Percentiles rank a stretch among this genome's conserved stretches.
Evolutionary conservation across 2,797 vertebrate genomes (phyloP).

Genomic region (Schizothorax lantsangensis): DNA sequence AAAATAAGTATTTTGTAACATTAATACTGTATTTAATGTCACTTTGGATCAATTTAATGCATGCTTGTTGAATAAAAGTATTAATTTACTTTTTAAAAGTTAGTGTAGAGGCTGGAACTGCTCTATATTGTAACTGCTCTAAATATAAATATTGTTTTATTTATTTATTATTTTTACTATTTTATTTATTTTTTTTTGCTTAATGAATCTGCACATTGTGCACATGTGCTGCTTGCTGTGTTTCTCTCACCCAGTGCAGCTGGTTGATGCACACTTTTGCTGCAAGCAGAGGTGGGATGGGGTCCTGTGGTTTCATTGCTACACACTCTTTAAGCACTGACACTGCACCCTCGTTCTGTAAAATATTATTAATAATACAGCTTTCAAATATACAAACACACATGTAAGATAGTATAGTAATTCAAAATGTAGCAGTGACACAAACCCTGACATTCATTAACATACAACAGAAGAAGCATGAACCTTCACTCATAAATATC

Average conservation of each 20-base stretch:
- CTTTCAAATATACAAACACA: slow-evolving; percentile 34
- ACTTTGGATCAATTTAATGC: background rate
- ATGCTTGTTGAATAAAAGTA: background rate
- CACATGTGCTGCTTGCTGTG: slow-evolving; percentile 20
- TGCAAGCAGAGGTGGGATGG: slow-evolving; percentile 89
- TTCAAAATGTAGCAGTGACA: background rate
- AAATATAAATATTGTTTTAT: too few species aligned
- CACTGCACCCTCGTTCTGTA: slow-evolving; percentile 89
- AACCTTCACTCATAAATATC: background rate
- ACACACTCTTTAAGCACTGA: slow-evolving; percentile 91
- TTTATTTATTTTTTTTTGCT: background rate
- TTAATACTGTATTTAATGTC: too few species aligned
- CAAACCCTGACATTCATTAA: slow-evolving; percentile 35
- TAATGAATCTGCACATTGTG: background rate
- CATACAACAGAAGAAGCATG: background rate
- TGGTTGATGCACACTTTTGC: slow-evolving; percentile 95
- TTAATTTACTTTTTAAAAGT: background rate
- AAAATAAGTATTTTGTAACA: background rate
- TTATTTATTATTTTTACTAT: too few species aligned
- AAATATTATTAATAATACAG: slow-evolving; percentile 21
- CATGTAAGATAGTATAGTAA: background rate
- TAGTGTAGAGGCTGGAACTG: too few species aligned
- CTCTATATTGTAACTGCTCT: too few species aligned
- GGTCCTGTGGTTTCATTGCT: slow-evolving; percentile 89
- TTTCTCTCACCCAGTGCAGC: slow-evolving; percentile 89